Evolutionary conservation across 2,888 invertebrate genomes (phyloP).

Genomic region (Mamestra brassicae): DNA sequence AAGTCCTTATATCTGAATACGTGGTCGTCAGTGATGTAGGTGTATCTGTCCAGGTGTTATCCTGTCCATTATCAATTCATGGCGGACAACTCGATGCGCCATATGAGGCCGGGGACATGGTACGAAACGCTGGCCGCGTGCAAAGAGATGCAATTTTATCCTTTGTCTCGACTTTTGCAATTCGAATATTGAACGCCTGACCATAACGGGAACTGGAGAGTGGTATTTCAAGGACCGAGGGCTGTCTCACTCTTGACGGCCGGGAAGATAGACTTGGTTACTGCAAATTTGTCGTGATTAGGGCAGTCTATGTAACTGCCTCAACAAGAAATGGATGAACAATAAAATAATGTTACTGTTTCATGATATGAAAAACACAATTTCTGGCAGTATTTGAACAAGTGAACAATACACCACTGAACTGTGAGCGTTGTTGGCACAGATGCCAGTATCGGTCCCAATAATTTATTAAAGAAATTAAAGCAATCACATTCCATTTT

Average conservation of each 20-base stretch:
- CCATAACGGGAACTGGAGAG: conserved; percentile 73
- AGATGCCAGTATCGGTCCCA: conserved; percentile 7
- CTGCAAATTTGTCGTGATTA: conserved; percentile 24
- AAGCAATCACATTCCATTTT: conserved; percentile 26
- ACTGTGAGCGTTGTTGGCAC: conserved; percentile 16
- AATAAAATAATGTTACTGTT: neutral
- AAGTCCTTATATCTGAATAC: conserved; percentile 57
- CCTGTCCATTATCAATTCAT: conserved; percentile 84
- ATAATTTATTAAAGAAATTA: neutral
- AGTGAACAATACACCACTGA: conserved; percentile 19
- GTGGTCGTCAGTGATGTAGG: conserved; percentile 63
- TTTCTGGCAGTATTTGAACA: conserved; percentile 46
- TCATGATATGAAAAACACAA: conserved; percentile 1
- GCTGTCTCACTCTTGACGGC: conserved; percentile 46
- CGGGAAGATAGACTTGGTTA: conserved; percentile 27
- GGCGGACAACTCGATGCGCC: conserved; percentile 64
- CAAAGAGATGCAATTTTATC: conserved; percentile 73
- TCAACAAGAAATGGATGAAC: conserved; percentile 22
- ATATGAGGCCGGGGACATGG: conserved; percentile 58
- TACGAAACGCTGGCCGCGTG: conserved; percentile 63
- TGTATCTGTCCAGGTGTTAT: conserved; percentile 83
- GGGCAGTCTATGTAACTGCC: neutral
- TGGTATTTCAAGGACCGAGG: conserved; percentile 68
- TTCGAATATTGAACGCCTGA: conserved; percentile 70
- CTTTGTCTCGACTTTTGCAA: conserved; percentile 68